Evolutionary conservation across 2,113 vertebrate genomes (phyloP).

Genomic region (Hydropotes inermis): DNA sequence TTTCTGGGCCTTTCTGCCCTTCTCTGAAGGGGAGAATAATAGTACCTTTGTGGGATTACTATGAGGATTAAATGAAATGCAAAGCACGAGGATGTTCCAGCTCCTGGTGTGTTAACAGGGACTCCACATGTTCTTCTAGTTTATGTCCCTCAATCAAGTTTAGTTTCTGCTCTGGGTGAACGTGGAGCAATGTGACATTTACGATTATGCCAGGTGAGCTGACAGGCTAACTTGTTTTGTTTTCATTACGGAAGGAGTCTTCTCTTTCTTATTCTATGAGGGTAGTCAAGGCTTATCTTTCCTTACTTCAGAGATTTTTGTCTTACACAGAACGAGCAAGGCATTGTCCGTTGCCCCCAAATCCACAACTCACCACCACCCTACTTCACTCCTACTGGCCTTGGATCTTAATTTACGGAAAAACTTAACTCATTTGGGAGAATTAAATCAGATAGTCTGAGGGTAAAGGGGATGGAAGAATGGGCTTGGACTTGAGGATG

Average conservation of each 20-base stretch:
- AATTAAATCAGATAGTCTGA: background rate
- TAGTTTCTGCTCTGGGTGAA: background rate
- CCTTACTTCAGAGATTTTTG: background rate
- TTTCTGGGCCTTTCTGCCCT: background rate
- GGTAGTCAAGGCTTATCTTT: background rate
- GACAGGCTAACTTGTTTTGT: background rate
- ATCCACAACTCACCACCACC: background rate
- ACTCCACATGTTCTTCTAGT: background rate
- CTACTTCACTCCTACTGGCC: no score
- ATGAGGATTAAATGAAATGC: background rate
- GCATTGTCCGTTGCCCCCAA: background rate
- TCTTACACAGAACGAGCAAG: accelerated
- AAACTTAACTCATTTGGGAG: background rate
- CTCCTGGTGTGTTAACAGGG: background rate
- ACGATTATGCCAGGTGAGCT: background rate
- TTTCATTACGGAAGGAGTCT: background rate
- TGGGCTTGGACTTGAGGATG: background rate
- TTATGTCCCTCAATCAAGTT: background rate
- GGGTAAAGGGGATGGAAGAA: background rate
- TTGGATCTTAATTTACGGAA: background rate
- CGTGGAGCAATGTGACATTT: background rate
- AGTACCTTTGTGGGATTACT: background rate
- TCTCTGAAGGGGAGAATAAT: background rate
- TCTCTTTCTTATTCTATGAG: background rate
- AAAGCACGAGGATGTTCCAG: background rate